Base-by-base conservation (phyloP, 2,113 vertebrate species). In the Istiophorus platypterus region DNA sequence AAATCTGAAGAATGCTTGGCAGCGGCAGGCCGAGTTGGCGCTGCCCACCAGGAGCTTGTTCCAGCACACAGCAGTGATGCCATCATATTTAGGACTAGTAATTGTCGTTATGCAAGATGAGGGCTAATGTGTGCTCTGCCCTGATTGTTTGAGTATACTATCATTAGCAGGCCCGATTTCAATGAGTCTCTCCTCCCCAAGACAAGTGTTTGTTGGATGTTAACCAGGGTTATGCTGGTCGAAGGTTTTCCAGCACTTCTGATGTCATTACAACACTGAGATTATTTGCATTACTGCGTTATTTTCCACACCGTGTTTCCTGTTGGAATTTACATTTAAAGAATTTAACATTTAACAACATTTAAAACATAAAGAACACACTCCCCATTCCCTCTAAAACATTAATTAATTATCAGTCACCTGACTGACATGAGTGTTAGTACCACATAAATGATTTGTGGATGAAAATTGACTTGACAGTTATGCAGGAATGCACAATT, bases 1-100 rank as follows among this genome's bases (percentile, higher is more conserved):
- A 92, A 92, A 92, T 93, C 85, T 93, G 92, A 93, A 91, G 87
- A 92, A 93, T 87, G 90, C 85, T 90, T 93, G 93, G 92, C 89
- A 92, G 85, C 62, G 52, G 76, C 45, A 24, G 80, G 81, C 81
- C 14, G 27, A 81, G 78, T 88, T 94, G 91, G 90, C 93, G 61
- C 80, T 37, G 13, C 52, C 5, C 76, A 72, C 64, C 69, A 49
- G 80, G 68, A 75, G 79, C 84, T 59, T 24, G 63, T 89, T 92
- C 87, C 91, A 91, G 63, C 86, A 91, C 29, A 68, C 84, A 26
- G 85, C 74, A 67, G 80, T 73, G 78, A 86, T 90, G 91, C 88
- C 89, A 91, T 89, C 85, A 17, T 78, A 79, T 92, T 91, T 86
- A 90, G 85, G 85, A 82, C 85, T 73, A 76, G 83, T 59, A 34